These are phyloP conservation scores for Syngnathus typhle DNA, from an alignment of 2,113 vertebrate genomes.

Conservation along the genomic window DNA sequence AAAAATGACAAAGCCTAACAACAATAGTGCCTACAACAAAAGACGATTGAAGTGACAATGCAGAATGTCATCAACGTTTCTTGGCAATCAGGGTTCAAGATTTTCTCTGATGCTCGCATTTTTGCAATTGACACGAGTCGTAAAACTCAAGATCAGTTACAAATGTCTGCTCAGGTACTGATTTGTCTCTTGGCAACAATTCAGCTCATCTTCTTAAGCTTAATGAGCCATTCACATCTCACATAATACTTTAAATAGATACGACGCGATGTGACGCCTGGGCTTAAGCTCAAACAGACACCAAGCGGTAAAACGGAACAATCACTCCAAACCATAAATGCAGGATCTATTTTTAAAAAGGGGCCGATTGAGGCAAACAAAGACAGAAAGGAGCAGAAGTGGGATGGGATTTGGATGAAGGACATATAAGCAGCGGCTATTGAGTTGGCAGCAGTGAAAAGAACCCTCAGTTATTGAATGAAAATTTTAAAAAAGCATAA, in stretches of 20 bases:
- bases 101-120: neutral
- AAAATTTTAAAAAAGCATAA: slow-evolving; percentile 39
- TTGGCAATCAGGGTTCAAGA: neutral
- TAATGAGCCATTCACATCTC: neutral
- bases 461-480: slow-evolving; percentile 55
- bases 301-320: slow-evolving; percentile 42
- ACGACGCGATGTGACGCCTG: slow-evolving; percentile 29
- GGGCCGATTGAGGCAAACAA: slow-evolving; percentile 32
- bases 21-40: too few species aligned
- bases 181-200: neutral
- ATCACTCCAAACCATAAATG: slow-evolving; percentile 34
- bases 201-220: neutral
- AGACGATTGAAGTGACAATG: too few species aligned
- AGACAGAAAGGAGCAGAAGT: slow-evolving; percentile 25
- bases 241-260: slow-evolving; percentile 13
- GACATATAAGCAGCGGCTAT: slow-evolving; percentile 54
- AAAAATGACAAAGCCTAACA: neutral
- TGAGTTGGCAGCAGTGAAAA: slow-evolving; percentile 62
- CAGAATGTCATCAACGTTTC: neutral
- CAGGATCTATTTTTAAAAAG: slow-evolving; percentile 55
- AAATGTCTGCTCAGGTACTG: neutral
- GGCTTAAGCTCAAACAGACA: slow-evolving; percentile 46
- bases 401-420: slow-evolving; percentile 62
- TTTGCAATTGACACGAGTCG: neutral
- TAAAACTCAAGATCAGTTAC: neutral